Conservation (phyloP, 2,888 invertebrate genomes). For the Ophioninae sp. region DNA sequence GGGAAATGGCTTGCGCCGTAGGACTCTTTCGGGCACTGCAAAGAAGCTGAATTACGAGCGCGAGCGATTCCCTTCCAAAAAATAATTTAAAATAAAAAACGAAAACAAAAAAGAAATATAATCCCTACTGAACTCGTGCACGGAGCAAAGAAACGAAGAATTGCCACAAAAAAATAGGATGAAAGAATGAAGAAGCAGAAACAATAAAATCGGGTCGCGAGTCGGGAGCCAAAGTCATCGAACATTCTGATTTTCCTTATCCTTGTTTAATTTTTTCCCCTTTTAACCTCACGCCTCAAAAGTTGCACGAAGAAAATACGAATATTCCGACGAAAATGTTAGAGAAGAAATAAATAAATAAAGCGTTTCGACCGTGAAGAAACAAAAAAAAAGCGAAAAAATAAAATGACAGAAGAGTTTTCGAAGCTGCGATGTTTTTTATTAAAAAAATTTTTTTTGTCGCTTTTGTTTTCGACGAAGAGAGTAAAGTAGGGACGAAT, state of each 20-base stretch:
- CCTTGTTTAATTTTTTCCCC: neutral
- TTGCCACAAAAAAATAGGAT: constrained; percentile 1
- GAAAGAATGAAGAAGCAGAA: neutral
- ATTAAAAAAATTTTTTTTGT: neutral
- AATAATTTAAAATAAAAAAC: neutral
- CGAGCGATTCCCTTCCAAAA: constrained; percentile 34
- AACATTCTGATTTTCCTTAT: neutral
- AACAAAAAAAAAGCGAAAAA: neutral
- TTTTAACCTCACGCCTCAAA: neutral
- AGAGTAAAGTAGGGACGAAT: constrained; percentile 59
- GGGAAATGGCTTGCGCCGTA: constrained; percentile 69
- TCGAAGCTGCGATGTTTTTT: neutral
- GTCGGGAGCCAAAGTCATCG: neutral
- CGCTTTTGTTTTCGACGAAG: constrained; percentile 33
- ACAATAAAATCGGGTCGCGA: constrained; percentile 10
- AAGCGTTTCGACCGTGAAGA: neutral
- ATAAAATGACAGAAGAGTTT: neutral
- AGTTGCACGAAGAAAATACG: neutral
- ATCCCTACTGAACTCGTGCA: neutral
- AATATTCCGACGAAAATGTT: neutral
- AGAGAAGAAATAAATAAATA: neutral
- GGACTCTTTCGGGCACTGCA: constrained; percentile 65
- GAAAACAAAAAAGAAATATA: neutral
- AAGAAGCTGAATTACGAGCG: constrained; percentile 23
- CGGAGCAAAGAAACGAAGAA: neutral